phyloP scores from a whole-genome alignment of 2,113 vertebrate species.

The Poecilia latipinna region DNA sequence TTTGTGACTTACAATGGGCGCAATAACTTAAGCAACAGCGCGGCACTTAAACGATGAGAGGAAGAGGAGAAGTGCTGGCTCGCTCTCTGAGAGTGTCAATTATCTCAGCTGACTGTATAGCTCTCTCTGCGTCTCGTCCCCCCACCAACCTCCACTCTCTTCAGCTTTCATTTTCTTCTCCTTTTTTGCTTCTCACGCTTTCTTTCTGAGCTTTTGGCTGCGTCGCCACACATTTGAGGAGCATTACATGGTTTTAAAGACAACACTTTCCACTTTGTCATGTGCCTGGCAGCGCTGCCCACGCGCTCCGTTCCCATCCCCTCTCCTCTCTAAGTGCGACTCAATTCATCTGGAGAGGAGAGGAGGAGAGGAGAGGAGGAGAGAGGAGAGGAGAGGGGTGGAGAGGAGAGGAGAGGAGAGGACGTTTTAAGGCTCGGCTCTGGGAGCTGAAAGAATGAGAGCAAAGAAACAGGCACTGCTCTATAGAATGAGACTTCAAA shows the following conservation, averaged over 20 bases:
- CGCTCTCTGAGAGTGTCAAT: constrained; percentile 70
- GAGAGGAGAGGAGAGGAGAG: constrained; percentile 52
- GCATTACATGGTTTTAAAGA: constrained; percentile 73
- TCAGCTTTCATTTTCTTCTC: constrained; percentile 14
- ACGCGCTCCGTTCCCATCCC: constrained; percentile 43
- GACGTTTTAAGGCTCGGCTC: constrained; percentile 60
- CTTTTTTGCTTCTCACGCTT: constrained; percentile 30
- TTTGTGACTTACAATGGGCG: constrained; percentile 73
- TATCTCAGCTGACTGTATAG: constrained; percentile 55
- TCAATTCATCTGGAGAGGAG: constrained; percentile 63
- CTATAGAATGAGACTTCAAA: constrained; percentile 55
- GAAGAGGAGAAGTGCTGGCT: constrained; percentile 68
- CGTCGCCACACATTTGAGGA: constrained; percentile 57
- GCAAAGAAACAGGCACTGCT: constrained; percentile 62
- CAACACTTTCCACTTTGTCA: constrained; percentile 69
- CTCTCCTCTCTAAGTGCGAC: constrained; percentile 45
- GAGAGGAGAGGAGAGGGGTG: no score
- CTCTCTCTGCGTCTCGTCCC: neutral
- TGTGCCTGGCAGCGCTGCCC: constrained; percentile 58
- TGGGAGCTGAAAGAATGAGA: constrained; percentile 70
- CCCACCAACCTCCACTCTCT: neutral
- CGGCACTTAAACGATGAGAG: constrained; percentile 66
- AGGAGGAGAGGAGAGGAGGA: no score
- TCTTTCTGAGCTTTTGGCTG: constrained; percentile 40
- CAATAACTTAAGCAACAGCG: constrained; percentile 74